Percentiles rank a stretch among this genome's conserved stretches.
phyloP scores from a whole-genome alignment of 1,140 invertebrate species.

The Drosophila azteca region DNA sequence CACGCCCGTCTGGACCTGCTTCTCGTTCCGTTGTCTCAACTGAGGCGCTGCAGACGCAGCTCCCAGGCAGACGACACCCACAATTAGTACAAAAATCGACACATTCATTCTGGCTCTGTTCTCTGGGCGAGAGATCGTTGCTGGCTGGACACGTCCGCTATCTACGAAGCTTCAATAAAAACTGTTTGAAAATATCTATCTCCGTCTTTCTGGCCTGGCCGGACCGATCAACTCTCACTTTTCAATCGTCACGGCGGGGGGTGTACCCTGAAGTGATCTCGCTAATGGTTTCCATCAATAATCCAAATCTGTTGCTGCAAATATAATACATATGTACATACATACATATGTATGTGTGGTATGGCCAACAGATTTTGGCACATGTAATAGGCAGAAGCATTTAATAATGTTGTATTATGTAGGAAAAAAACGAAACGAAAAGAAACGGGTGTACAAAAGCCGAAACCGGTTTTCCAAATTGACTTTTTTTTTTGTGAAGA shows the following conservation, averaged over 20 bases:
- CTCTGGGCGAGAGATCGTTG: not conserved
- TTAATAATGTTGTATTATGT: slow-evolving; percentile 51
- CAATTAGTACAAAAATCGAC: slow-evolving; percentile 56
- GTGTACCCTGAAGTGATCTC: slow-evolving; percentile 34
- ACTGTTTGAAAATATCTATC: slow-evolving; percentile 50
- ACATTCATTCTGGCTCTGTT: slow-evolving; percentile 56
- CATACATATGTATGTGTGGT: slow-evolving; percentile 12
- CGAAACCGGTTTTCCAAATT: slow-evolving; percentile 61
- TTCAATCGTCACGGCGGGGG: slow-evolving; percentile 56
- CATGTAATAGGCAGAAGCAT: slow-evolving; percentile 59
- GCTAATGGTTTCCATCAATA: slow-evolving; percentile 68
- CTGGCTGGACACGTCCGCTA: slow-evolving; percentile 51
- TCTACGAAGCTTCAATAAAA: slow-evolving; percentile 43
- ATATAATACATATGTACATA: slow-evolving; percentile 19
- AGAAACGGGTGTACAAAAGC: slow-evolving; percentile 69
- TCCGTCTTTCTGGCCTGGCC: slow-evolving; percentile 19
- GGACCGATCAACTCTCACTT: slow-evolving; percentile 70
- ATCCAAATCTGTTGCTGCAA: slow-evolving; percentile 51
- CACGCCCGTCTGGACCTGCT: slow-evolving; percentile 62
- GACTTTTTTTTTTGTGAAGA: too few relatives aligned
- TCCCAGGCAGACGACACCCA: slow-evolving; percentile 45
- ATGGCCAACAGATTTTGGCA: slow-evolving; percentile 55
- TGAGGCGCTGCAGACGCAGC: slow-evolving; percentile 59
- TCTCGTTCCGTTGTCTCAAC: slow-evolving; percentile 66
- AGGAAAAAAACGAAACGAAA: slow-evolving; percentile 37